Evolutionary conservation across 35 echinoderm and acorn worm genomes (phyloP).

Genomic region (Hemicentrotus pulcherrimus): DNA sequence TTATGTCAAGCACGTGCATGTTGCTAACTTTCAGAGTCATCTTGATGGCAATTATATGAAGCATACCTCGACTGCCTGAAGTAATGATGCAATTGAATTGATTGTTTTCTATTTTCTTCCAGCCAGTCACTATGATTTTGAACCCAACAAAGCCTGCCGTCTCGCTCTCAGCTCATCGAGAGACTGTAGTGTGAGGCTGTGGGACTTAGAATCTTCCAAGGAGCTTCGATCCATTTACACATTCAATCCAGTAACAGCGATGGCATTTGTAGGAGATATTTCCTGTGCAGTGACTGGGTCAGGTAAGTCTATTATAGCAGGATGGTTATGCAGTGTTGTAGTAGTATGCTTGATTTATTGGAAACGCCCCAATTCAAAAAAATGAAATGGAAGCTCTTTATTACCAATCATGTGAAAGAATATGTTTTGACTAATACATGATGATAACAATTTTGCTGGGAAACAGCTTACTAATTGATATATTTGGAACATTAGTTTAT

Average conservation of each 20-base stretch:
- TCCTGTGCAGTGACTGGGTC: conserved; percentile 60
- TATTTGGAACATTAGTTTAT: too few species aligned
- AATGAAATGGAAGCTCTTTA: too few species aligned
- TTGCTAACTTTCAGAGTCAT: too few species aligned
- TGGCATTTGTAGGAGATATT: conserved; percentile 47
- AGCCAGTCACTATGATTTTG: conserved; percentile 64
- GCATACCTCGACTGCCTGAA: too few species aligned
- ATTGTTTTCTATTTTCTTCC: not conserved
- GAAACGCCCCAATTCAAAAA: too few species aligned
- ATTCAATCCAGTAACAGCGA: conserved; percentile 79
- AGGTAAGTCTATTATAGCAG: conserved; percentile 51
- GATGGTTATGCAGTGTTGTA: not conserved
- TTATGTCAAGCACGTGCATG: too few species aligned
- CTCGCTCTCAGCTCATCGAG: conserved; percentile 72
- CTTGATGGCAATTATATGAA: too few species aligned
- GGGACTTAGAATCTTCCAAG: conserved; percentile 61
- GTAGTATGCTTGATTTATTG: not conserved
- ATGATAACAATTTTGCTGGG: too few species aligned
- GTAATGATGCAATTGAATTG: too few species aligned
- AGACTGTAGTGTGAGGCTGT: conserved; percentile 85
- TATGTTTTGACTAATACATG: too few species aligned
- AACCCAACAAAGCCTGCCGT: conserved; percentile 8
- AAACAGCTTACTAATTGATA: too few species aligned
- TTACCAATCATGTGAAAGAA: too few species aligned
- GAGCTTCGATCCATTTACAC: conserved; percentile 82